Conservation (phyloP, 2,888 invertebrate species). For the Eristalinus aeneus region DNA sequence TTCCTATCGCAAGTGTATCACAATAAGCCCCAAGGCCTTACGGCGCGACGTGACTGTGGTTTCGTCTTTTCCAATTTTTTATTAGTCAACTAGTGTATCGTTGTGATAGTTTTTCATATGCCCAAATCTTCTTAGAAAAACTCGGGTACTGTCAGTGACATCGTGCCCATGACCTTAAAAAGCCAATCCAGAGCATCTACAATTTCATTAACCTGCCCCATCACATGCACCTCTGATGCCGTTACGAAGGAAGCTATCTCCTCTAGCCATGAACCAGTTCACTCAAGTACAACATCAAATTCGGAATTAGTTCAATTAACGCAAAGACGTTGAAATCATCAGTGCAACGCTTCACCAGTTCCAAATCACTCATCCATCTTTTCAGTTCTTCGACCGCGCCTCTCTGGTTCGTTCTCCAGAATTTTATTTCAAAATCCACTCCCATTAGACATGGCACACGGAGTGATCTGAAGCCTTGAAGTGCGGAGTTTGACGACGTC, state of each 20-base stretch:
- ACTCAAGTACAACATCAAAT: conserved; percentile 23
- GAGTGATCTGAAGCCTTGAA: not conserved
- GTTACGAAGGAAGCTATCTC: not conserved
- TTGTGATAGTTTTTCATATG: too few relatives aligned
- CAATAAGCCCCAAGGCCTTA: too few relatives aligned
- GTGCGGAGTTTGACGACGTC: not conserved
- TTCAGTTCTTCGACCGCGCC: not conserved
- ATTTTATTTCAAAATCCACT: not conserved
- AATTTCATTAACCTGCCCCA: not conserved
- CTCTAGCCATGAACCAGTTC: conserved; percentile 9
- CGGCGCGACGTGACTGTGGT: too few relatives aligned
- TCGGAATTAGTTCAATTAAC: conserved; percentile 20
- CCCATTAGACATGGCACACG: not conserved
- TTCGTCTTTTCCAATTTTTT: too few relatives aligned
- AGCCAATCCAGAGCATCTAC: not conserved
- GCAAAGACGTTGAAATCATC: not conserved
- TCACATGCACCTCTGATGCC: not conserved
- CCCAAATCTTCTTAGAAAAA: too few relatives aligned
- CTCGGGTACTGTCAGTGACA: too few relatives aligned
- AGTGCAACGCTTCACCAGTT: conserved; percentile 4
- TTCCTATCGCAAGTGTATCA: too few relatives aligned
- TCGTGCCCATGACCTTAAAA: not conserved
- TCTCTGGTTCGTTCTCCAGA: not conserved
- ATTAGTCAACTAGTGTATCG: too few relatives aligned
- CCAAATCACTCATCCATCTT: not conserved